Evolutionary conservation across 2,797 vertebrate genomes (phyloP).

Genomic region (Rhynchotus rufescens): DNA sequence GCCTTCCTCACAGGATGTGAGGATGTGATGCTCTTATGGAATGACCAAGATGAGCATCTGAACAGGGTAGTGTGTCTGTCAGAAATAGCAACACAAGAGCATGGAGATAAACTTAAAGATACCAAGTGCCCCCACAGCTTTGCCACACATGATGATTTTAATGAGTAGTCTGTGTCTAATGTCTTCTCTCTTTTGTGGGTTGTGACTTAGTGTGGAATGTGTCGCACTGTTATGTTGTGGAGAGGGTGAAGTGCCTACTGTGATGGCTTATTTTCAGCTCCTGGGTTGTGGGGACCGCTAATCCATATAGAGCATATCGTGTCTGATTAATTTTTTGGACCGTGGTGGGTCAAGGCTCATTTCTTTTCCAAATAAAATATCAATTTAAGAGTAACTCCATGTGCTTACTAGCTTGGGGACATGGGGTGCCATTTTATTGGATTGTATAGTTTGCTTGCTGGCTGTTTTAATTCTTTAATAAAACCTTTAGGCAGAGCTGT

Average conservation of each 20-base stretch:
- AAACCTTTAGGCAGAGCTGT: conserved; percentile 44
- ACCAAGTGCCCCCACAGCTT: rapidly evolving
- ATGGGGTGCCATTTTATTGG: neutral
- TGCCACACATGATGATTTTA: neutral
- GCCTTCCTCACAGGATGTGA: rapidly evolving
- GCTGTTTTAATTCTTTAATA: conserved; percentile 17
- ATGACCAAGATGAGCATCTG: neutral
- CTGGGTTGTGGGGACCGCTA: neutral
- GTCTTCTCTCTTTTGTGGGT: neutral
- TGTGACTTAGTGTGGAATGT: neutral
- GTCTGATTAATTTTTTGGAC: neutral
- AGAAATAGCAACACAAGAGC: neutral
- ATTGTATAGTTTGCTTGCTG: neutral
- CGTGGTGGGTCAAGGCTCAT: neutral
- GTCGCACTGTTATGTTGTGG: neutral
- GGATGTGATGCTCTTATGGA: neutral
- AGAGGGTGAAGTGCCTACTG: neutral
- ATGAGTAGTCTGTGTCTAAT: neutral
- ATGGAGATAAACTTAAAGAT: neutral
- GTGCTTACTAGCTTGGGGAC: neutral
- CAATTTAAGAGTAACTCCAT: neutral
- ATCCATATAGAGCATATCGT: neutral
- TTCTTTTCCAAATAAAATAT: neutral
- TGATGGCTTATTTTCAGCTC: neutral
- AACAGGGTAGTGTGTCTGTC: neutral